These are phyloP conservation scores for Cheumatopsyche charites DNA, from an alignment of 1,140 invertebrate species.

Conservation along the genomic window DNA sequence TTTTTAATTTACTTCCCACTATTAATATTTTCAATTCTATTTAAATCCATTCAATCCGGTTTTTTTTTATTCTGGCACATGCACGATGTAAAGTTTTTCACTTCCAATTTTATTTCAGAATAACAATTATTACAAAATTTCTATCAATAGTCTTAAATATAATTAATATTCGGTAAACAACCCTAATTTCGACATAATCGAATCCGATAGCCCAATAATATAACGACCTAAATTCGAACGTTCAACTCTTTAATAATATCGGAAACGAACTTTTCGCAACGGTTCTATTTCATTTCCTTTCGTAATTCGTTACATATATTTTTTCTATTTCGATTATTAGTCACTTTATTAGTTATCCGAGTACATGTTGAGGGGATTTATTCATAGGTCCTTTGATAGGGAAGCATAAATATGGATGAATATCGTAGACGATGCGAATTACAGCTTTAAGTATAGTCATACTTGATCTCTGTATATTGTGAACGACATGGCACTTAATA, in stretches of 20 bases:
- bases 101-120: too few relatives aligned
- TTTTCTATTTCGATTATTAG: not conserved
- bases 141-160: too few relatives aligned
- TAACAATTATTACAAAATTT: too few relatives aligned
- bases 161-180: too few relatives aligned
- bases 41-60: too few relatives aligned
- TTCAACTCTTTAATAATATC: not conserved
- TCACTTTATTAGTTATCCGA: not conserved
- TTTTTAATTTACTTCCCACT: too few relatives aligned
- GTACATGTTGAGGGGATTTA: constrained; percentile 8
- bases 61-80: too few relatives aligned
- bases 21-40: too few relatives aligned
- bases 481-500: constrained; percentile 17
- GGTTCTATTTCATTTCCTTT: not conserved
- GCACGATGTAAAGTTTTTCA: too few relatives aligned
- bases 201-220: not conserved
- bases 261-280: not conserved
- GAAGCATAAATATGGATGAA: constrained; percentile 26
- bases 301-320: not conserved
- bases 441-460: too few relatives aligned
- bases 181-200: not conserved
- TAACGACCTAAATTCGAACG: not conserved
- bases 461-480: constrained; percentile 12
- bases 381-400: constrained; percentile 20
- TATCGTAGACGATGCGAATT: constrained; percentile 1